These are phyloP conservation scores for Lophius americanus DNA, from an alignment of 2,797 vertebrate genomes.

Conservation along the genomic window DNA sequence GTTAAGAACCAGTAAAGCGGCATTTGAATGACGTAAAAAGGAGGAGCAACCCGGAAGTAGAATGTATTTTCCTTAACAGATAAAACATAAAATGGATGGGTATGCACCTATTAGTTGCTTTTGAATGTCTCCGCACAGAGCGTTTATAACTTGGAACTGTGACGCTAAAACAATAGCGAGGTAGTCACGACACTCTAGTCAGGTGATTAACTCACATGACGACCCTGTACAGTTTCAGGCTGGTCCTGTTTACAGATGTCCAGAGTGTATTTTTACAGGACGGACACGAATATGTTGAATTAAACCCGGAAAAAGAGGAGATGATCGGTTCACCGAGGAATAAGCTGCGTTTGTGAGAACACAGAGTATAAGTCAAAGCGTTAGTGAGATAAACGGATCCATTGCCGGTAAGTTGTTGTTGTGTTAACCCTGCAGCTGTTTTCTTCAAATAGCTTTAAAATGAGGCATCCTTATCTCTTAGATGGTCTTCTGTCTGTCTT, in stretches of 20 bases:
- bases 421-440: no score
- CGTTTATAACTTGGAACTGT: conserved; percentile 7
- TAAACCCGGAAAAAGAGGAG: neutral
- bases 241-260: conserved; percentile 11
- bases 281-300: neutral
- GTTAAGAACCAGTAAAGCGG: no score
- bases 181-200: conserved; percentile 30
- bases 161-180: neutral
- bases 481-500: neutral
- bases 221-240: conserved; percentile 12
- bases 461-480: neutral
- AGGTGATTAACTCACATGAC: conserved; percentile 83
- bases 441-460: neutral
- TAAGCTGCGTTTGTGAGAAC: conserved; percentile 3
- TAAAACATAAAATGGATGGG: neutral
- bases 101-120: fast-evolving
- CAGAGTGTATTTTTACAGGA: neutral
- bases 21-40: no score
- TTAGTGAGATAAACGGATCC: conserved; percentile 24
- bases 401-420: conserved; percentile 45
- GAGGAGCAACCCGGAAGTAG: neutral
- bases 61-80: neutral
- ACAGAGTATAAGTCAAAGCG: conserved; percentile 10
- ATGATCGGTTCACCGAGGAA: neutral
- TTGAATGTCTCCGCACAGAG: fast-evolving